A percentile compares a stretch with the other conserved stretches of the same genome.
Conservation (phyloP, 2,797 vertebrate genomes). For the Karalla daura region DNA sequence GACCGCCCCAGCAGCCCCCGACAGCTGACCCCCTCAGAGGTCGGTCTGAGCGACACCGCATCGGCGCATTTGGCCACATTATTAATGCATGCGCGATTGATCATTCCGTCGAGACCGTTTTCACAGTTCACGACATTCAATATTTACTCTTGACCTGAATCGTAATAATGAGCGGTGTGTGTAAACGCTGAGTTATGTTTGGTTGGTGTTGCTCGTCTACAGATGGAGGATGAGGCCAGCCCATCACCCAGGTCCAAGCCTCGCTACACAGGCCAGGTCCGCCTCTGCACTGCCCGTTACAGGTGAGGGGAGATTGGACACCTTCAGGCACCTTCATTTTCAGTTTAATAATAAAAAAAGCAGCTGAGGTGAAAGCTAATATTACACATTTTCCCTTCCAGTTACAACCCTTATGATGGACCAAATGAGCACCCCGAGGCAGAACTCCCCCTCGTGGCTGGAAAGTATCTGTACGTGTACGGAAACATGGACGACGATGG, state of each 20-base stretch:
- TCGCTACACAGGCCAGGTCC: conserved; percentile 96
- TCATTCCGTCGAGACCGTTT: not conserved
- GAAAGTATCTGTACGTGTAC: conserved; percentile 97
- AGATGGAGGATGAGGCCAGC: conserved; percentile 96
- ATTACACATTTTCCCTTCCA: conserved; percentile 52
- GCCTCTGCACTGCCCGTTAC: conserved; percentile 97
- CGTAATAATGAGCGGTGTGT: not conserved
- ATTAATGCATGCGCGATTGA: not conserved
- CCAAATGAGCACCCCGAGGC: conserved; percentile 98
- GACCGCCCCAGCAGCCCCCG: conserved; percentile 82
- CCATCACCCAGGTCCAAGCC: conserved; percentile 90
- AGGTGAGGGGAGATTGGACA: conserved; percentile 82
- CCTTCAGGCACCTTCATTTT: not conserved
- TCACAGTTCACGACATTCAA: not conserved
- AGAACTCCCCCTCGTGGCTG: conserved; percentile 96
- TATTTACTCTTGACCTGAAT: not conserved
- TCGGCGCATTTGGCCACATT: not conserved
- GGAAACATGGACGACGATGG: conserved; percentile 99
- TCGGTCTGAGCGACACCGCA: conserved; percentile 68
- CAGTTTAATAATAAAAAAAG: not conserved
- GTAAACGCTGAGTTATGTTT: not conserved
- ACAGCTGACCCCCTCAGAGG: conserved; percentile 89
- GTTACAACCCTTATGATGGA: conserved; percentile 98
- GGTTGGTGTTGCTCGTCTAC: conserved; percentile 1
- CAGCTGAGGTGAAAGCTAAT: not conserved